Evolutionary conservation across 2,797 vertebrate genomes (phyloP), one percentile per base, ranked within the genome.

Genomic region (Gorsachius magnificus): DNA sequence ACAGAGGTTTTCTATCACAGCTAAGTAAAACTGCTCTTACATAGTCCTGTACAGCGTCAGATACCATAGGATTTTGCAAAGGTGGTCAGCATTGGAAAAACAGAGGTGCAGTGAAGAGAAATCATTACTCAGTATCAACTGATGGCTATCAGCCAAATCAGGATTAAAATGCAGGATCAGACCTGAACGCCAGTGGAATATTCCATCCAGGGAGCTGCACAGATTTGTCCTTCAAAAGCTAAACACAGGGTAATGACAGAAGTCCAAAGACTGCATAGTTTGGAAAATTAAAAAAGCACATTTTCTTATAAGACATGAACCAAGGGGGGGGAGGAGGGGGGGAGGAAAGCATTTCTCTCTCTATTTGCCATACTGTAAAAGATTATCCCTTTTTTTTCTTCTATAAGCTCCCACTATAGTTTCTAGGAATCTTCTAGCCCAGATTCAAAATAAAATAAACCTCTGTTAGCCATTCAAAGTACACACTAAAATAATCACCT

Each of bases 131-230:
- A 3, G 35, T 57, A 83, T 61, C 53, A 93, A 24, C 69, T 48
- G 72, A 79, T 63, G 63, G 51, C 70, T 84, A 87, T 78, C 88
- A 80, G 91, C 83, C 81, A 93, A 81, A 88, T 6, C 35, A 65
- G 57, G 69, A 93, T 81, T 85, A 94, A 90, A 91, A 95, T 29
- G 64, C 86, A 90, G 53, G 53, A 64, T 80, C 53, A 68, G 90
- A 80, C 57, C 71, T 64, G 53, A 80, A 69, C 0, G 4, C 10
- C 57, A 65, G 41, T 51, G 82, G 72, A 96, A 83, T 86, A 92
- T 88, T 95, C 89, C 89, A 81, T 33, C 38, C 69, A 81, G 69
- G 31, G n/a, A 70, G 26, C 29, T 53, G 17, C n/a, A 89, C 29
- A 4, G 1, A 41, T 54, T 64, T 60, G 50, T 57, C 89, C 87